Evolutionary conservation across 2,888 invertebrate genomes (phyloP).

Genomic region (Vannuccia rotundouncinata): DNA sequence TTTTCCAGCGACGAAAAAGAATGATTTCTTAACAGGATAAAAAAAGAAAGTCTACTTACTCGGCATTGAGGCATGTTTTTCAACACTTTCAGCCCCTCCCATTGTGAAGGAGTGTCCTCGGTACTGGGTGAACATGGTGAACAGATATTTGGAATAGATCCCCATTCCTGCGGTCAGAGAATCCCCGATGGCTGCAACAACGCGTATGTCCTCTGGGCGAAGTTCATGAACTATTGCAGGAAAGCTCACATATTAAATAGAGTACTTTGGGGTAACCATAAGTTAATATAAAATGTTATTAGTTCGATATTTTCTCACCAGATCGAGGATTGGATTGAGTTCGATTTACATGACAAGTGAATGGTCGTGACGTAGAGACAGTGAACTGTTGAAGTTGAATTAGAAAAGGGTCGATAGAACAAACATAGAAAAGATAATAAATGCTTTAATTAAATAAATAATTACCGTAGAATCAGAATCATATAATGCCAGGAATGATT

Average conservation of each 20-base stretch:
- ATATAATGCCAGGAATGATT: not conserved
- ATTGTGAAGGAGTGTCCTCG: conserved; percentile 38
- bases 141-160: conserved; percentile 32
- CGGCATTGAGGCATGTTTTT: conserved; percentile 39
- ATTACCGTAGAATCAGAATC: not conserved
- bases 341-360: not conserved
- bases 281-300: not conserved
- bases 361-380: not conserved
- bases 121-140: conserved; percentile 35
- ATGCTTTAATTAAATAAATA: too few relatives aligned
- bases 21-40: too few relatives aligned
- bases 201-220: conserved; percentile 26
- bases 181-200: conserved; percentile 32
- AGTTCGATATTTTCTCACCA: not conserved
- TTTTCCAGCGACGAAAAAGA: too few relatives aligned
- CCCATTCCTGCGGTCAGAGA: conserved; percentile 36
- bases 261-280: not conserved
- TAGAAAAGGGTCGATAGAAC: not conserved
- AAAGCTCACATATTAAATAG: not conserved
- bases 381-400: not conserved
- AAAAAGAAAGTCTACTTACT: too few relatives aligned
- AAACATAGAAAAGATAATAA: not conserved
- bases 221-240: conserved; percentile 17
- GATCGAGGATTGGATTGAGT: not conserved
- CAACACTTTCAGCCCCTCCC: conserved; percentile 38